phyloP scores from a whole-genome alignment of 2,888 invertebrate species.

The Caenorhabditis panamensis region DNA sequence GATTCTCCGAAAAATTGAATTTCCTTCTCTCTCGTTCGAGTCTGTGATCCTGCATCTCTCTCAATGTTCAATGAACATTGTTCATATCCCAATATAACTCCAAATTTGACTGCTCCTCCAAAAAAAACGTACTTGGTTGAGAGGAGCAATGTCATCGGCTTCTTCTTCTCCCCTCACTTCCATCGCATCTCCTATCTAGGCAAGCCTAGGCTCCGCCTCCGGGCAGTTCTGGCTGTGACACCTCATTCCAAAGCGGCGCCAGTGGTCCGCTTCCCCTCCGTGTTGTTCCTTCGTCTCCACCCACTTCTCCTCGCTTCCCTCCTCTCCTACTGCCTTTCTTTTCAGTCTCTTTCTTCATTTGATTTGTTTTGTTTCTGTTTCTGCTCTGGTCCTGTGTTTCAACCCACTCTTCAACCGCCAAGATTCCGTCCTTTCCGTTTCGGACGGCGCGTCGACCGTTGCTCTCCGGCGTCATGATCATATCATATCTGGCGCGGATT shows the following conservation, averaged over 20 bases:
- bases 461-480: constrained; percentile 72
- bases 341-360: constrained; percentile 17
- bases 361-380: constrained; percentile 22
- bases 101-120: neutral
- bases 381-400: neutral
- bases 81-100: neutral
- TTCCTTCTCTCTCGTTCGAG: too few relatives aligned
- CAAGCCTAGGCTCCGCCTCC: constrained; percentile 45
- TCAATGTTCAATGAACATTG: constrained; percentile 4
- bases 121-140: neutral
- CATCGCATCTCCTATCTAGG: constrained; percentile 34
- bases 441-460: constrained; percentile 27
- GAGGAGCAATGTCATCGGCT: constrained; percentile 26
- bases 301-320: constrained; percentile 15
- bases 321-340: neutral
- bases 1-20: neutral
- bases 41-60: too few relatives aligned
- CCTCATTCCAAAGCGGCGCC: constrained; percentile 58
- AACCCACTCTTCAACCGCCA: constrained; percentile 2
- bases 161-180: constrained; percentile 12
- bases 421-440: constrained; percentile 51
- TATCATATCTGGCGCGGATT: constrained; percentile 79
- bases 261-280: constrained; percentile 33
- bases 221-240: constrained; percentile 62
- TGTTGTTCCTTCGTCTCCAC: constrained; percentile 52